Base-by-base conservation (phyloP, 1,140 invertebrate species). In the Argopecten irradians region DNA sequence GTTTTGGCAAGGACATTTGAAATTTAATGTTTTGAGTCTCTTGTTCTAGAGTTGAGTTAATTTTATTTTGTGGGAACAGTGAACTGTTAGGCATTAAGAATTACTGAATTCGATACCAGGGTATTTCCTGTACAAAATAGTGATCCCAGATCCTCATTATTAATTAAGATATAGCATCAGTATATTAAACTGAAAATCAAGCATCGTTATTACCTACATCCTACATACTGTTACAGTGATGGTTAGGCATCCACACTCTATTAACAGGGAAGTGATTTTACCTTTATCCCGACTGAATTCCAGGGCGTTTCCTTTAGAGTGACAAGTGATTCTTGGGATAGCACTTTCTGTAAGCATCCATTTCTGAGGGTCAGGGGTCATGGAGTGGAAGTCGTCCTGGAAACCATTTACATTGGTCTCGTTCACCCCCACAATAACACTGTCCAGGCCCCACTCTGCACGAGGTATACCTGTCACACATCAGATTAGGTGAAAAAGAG, bases 401-500 rank as follows among this genome's bases (percentile, higher is more conserved):
- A 96, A 96, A 34, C 92, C 93, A 22, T 91, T 88, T 85, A 89
- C 84, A 91, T 93, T 95, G 22, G 93, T 95, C 46, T 96, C 94
- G 91, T 95, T 95, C 1, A 94, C 93, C 71, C 94, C 94, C 55
- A 96, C 92, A 33, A 95, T 89, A 0, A 96, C 93, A 91, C 95
- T 95, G 90, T 96, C 95, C 2, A 96, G 89, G 3, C 94, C 94
- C 95, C 95, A 96, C 36, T 95, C 93, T n/a, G 95, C 93, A 87
- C 94, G 34, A 5, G 90, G 92, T 90, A 94, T 92, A 28, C 92
- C 94, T 95, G 43, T 32, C 55, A 71, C n/a, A n/a, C n/a, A n/a
- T n/a, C n/a, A n/a, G n/a, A n/a, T n/a, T n/a, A n/a, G n/a, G n/a
- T n/a, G n/a, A n/a, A n/a, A n/a, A n/a, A n/a, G n/a, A n/a, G n/a